A percentile compares a stretch with the other conserved stretches of the same genome.
phyloP scores from a whole-genome alignment of 2,888 invertebrate species.

The Mellilla xanthometata region DNA sequence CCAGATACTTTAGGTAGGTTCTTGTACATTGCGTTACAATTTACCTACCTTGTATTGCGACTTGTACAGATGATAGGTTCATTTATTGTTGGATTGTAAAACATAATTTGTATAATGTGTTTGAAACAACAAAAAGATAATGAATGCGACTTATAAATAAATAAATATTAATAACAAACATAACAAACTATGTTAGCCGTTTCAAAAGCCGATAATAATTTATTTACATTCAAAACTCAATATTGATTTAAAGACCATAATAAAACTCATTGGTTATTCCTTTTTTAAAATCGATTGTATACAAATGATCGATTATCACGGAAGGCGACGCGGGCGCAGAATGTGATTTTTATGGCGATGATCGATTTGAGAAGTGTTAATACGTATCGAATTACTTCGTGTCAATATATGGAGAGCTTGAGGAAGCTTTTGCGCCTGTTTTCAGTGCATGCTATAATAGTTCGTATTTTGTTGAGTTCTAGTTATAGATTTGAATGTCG shows the following conservation, averaged over 20 bases:
- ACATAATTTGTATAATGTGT: no score
- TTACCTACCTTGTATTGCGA: conserved; percentile 31
- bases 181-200: no score
- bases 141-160: no score
- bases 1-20: conserved; percentile 51
- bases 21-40: conserved; percentile 45
- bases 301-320: conserved; percentile 29
- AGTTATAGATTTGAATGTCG: conserved; percentile 44
- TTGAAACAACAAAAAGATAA: no score
- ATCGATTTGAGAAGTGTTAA: conserved; percentile 26
- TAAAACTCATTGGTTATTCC: conserved; percentile 19
- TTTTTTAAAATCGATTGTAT: conserved; percentile 23
- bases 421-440: background rate
- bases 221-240: background rate
- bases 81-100: no score
- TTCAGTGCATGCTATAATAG: background rate
- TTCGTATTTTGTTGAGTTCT: background rate
- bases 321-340: conserved; percentile 20
- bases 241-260: conserved; percentile 16
- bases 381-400: conserved; percentile 18
- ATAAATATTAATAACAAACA: no score
- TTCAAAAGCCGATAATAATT: no score
- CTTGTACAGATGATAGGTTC: background rate
- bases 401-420: background rate
- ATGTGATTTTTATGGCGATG: conserved; percentile 30